Evolutionary conservation across 2,888 invertebrate species (phyloP).

Genomic region (Hypena proboscidalis): DNA sequence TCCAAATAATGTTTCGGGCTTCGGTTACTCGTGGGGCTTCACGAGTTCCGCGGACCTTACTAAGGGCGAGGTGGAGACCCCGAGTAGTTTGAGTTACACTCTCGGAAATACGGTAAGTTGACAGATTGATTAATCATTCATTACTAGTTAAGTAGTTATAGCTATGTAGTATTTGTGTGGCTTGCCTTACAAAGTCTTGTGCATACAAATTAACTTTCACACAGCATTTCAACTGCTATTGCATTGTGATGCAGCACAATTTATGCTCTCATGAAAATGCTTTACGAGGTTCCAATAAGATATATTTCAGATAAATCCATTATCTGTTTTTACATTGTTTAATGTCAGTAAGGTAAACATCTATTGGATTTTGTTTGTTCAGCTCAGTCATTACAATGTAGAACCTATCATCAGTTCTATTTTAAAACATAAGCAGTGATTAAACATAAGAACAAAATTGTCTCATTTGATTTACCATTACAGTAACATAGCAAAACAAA

Average conservation of each 20-base stretch:
- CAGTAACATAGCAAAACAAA: too few species aligned
- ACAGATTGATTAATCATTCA: not conserved
- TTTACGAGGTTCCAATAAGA: slow-evolving; percentile 13
- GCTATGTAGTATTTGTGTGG: not conserved
- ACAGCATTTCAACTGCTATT: slow-evolving; percentile 11
- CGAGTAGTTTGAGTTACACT: slow-evolving; percentile 81
- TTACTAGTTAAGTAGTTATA: not conserved
- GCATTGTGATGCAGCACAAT: slow-evolving; percentile 3
- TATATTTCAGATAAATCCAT: too few species aligned
- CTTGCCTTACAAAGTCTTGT: slow-evolving; percentile 11
- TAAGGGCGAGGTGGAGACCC: slow-evolving; percentile 80
- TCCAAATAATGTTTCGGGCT: slow-evolving; percentile 82
- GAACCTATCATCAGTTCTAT: too few species aligned
- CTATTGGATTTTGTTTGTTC: too few species aligned
- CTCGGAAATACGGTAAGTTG: slow-evolving; percentile 78
- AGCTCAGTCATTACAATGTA: too few species aligned
- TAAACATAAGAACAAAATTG: too few species aligned
- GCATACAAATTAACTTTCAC: slow-evolving; percentile 33
- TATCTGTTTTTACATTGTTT: too few species aligned
- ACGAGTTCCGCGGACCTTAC: slow-evolving; percentile 80
- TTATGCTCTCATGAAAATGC: not conserved
- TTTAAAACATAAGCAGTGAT: too few species aligned
- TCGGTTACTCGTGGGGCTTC: slow-evolving; percentile 83
- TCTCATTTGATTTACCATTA: too few species aligned
- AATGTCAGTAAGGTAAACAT: too few species aligned